A percentile compares a stretch with the other conserved stretches of the same genome.
Evolutionary conservation across 2,797 vertebrate genomes (phyloP).

Genomic region (Sebastes matsubarae): DNA sequence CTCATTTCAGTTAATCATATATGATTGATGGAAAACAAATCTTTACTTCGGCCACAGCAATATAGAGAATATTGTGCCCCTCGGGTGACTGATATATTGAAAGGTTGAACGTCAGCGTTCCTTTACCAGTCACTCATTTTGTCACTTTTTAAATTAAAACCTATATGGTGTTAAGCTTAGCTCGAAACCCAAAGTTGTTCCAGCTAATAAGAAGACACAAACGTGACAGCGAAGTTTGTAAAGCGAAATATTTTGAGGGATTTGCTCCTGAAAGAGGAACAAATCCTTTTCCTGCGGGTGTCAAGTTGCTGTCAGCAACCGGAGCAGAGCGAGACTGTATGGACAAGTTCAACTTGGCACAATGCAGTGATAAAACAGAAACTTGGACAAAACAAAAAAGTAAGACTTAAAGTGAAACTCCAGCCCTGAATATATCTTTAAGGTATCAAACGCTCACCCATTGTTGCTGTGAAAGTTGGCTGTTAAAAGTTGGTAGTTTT

Average conservation of each 20-base stretch:
- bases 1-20: background rate
- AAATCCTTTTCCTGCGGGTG: conserved; percentile 30
- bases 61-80: background rate
- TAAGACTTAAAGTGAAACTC: background rate
- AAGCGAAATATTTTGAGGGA: conserved; percentile 30
- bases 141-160: background rate
- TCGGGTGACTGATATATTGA: background rate
- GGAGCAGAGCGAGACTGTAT: conserved; percentile 20
- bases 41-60: background rate
- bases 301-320: conserved; percentile 36
- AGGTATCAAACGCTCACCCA: background rate
- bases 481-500: background rate
- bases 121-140: conserved; percentile 1
- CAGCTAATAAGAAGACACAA: conserved; percentile 10
- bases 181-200: background rate
- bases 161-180: background rate
- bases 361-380: conserved; percentile 1
- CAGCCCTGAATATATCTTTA: background rate
- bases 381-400: background rate
- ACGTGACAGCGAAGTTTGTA: conserved; percentile 1
- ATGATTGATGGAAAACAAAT: background rate
- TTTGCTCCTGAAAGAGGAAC: conserved; percentile 38
- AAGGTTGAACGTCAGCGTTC: conserved; percentile 1
- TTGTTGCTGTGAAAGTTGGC: background rate
- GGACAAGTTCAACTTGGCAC: conserved; percentile 10